Conservation (phyloP, 2,113 vertebrate species). For the Haplotaxodon microlepis region DNA sequence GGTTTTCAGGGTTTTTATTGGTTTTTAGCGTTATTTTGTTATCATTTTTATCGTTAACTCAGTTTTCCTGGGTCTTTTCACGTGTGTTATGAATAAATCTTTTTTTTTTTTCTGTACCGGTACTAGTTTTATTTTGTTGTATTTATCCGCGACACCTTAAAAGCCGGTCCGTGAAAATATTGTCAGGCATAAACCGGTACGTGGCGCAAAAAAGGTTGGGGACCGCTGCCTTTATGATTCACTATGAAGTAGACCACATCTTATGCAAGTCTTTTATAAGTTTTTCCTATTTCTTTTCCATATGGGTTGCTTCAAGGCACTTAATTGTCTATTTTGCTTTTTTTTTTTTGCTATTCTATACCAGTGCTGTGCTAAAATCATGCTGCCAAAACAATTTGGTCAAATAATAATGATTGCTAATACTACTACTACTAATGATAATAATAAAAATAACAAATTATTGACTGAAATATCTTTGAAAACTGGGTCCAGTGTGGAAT, state of each 20-base stretch:
- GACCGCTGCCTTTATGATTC: not conserved
- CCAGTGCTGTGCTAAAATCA: not conserved
- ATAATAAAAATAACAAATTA: not conserved
- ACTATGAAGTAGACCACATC: not conserved
- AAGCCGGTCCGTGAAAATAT: not conserved
- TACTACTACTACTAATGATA: accelerated
- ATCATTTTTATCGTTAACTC: accelerated
- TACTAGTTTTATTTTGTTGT: not conserved
- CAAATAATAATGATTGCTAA: not conserved
- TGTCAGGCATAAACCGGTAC: not conserved
- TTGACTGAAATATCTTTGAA: not conserved
- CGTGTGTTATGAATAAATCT: accelerated
- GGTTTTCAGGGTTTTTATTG: accelerated
- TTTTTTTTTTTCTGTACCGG: accelerated
- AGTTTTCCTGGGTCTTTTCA: no score
- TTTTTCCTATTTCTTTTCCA: not conserved
- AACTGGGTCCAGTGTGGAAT: not conserved
- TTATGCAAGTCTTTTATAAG: not conserved
- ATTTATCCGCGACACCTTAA: not conserved
- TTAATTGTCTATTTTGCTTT: not conserved
- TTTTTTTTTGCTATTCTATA: not conserved
- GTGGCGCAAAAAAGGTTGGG: not conserved
- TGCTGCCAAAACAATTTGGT: not conserved
- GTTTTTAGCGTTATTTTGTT: not conserved
- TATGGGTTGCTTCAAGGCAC: not conserved